Percentiles rank a stretch among this genome's conserved stretches.
Conservation (phyloP, 1,140 invertebrate species). For the Helicorthomorpha holstii region DNA sequence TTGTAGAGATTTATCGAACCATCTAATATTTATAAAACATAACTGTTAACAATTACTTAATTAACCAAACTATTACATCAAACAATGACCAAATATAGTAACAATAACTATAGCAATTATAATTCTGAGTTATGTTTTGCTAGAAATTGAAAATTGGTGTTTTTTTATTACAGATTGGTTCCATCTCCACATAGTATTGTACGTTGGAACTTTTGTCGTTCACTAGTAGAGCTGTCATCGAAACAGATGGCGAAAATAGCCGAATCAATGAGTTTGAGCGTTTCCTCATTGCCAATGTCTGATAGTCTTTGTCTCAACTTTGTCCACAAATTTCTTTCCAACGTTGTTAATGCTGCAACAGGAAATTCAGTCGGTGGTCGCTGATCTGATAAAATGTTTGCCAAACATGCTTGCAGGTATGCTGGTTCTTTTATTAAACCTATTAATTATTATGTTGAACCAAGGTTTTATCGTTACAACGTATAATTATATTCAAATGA, state of each 20-base stretch:
- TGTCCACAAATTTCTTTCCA: slow-evolving; percentile 76
- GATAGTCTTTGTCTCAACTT: slow-evolving; percentile 46
- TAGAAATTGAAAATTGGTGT: too few species aligned
- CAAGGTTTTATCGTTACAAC: too few species aligned
- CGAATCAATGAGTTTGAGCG: slow-evolving; percentile 62
- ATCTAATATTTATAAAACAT: slow-evolving; percentile 35
- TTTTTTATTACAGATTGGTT: slow-evolving; percentile 47
- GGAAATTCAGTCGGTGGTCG: slow-evolving; percentile 35
- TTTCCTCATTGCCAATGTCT: slow-evolving; percentile 44
- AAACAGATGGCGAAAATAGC: slow-evolving; percentile 70
- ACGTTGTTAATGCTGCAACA: slow-evolving; percentile 63
- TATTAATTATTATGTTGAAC: slow-evolving; percentile 22
- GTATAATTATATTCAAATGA: neutral
- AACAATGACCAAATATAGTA: too few species aligned
- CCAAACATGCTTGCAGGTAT: slow-evolving; percentile 54
- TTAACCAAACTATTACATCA: too few species aligned
- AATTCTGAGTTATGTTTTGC: too few species aligned
- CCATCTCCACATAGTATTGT: slow-evolving; percentile 72
- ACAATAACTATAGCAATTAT: too few species aligned
- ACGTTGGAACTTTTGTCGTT: slow-evolving; percentile 40
- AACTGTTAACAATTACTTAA: too few species aligned
- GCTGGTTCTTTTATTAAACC: slow-evolving; percentile 55
- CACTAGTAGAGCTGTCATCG: slow-evolving; percentile 45
- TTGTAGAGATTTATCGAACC: slow-evolving; percentile 96
- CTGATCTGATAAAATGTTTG: slow-evolving; percentile 48